Conservation (phyloP, 2,797 vertebrate genomes). For the Dromococcyx pavoninus region DNA sequence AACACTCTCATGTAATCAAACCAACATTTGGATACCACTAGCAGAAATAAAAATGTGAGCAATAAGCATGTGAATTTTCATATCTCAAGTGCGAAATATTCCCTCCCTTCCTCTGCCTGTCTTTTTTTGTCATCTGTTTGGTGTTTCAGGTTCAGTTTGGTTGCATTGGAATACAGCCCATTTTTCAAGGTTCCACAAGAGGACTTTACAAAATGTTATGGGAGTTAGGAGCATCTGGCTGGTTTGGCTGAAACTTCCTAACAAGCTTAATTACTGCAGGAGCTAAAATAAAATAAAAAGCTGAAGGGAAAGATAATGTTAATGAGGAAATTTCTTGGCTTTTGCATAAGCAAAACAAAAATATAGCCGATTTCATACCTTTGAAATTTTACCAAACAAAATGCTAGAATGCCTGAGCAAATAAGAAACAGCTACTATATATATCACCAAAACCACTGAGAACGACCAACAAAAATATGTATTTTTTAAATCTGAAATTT, state of each 20-base stretch:
- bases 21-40: background rate
- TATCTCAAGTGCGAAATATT: background rate
- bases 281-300: conserved; percentile 22
- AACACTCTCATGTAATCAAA: background rate
- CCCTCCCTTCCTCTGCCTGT: background rate
- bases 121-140: conserved; percentile 20
- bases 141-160: background rate
- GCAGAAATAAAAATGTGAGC: background rate
- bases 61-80: background rate
- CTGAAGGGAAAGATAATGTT: conserved; percentile 35
- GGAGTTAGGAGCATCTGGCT: conserved; percentile 51
- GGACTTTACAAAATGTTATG: conserved; percentile 30
- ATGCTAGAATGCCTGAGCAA: background rate
- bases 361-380: background rate
- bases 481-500: background rate
- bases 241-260: conserved; percentile 34
- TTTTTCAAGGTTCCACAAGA: conserved; percentile 15
- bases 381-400: background rate
- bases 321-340: background rate
- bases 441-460: background rate
- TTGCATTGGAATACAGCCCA: background rate
- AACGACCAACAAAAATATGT: background rate
- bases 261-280: conserved; percentile 31
- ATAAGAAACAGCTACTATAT: background rate
- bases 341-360: background rate